A percentile compares a stretch with the other conserved stretches of the same genome.
Conservation (phyloP, 2,888 invertebrate genomes). For the Idaea dimidiata region DNA sequence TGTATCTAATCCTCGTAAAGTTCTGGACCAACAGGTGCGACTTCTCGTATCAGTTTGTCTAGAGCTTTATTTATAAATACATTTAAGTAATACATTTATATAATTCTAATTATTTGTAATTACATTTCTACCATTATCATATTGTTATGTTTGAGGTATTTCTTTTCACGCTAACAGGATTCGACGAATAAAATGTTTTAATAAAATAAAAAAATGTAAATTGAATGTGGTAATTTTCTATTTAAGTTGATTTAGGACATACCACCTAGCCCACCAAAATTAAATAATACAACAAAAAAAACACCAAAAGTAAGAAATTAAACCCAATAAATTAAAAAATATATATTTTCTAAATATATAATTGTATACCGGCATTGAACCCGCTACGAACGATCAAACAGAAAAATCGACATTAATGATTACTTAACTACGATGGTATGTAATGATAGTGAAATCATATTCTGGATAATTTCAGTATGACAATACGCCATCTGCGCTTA, state of each 20-base stretch:
- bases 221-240: background rate
- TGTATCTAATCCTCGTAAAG: background rate
- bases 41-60: background rate
- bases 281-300: too few relatives aligned
- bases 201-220: background rate
- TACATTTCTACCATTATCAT: conserved; percentile 9
- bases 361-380: too few relatives aligned
- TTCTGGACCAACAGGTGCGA: conserved; percentile 17
- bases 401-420: too few relatives aligned
- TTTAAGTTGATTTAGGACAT: background rate
- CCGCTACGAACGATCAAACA: too few relatives aligned
- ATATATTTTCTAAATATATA: too few relatives aligned
- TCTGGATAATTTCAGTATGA: too few relatives aligned
- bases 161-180: conserved; percentile 25
- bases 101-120: background rate
- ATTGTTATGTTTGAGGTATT: conserved; percentile 50
- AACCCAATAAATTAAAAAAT: too few relatives aligned
- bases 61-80: conserved; percentile 9
- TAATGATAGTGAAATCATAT: too few relatives aligned
- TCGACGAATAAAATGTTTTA: background rate
- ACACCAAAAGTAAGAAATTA: too few relatives aligned
- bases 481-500: too few relatives aligned
- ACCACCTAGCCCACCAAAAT: too few relatives aligned
- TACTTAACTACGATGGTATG: too few relatives aligned
- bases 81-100: conserved; percentile 4